phyloP scores from a whole-genome alignment of 1,140 invertebrate species.

The Dendroctonus valens region DNA sequence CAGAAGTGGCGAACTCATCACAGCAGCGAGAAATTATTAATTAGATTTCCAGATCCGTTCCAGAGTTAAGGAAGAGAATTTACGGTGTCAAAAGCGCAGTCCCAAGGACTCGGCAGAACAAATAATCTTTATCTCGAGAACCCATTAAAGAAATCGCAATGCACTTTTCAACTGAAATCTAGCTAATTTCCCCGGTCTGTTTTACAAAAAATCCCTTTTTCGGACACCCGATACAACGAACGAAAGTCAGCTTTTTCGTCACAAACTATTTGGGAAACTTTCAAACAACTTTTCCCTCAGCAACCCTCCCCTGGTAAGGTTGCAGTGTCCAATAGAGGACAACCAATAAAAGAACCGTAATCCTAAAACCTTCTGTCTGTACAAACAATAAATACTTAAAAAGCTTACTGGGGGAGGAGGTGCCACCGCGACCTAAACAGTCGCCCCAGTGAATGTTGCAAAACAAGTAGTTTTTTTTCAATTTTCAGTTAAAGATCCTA shows the following conservation, averaged over 20 bases:
- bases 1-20: not conserved
- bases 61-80: too few species aligned
- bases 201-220: too few species aligned
- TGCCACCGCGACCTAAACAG: not conserved
- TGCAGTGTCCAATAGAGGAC: not conserved
- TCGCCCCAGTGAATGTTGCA: not conserved
- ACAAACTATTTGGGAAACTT: too few species aligned
- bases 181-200: too few species aligned
- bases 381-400: not conserved
- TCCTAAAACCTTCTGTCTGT: not conserved
- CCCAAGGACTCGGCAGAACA: too few species aligned
- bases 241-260: too few species aligned
- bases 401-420: not conserved
- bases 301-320: not conserved
- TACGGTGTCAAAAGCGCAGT: too few species aligned
- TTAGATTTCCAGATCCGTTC: not conserved
- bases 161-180: too few species aligned
- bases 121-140: too few species aligned
- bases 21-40: not conserved
- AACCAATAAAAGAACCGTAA: not conserved
- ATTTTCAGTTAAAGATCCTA: slow-evolving; percentile 16
- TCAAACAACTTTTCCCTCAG: not conserved
- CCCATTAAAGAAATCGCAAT: too few species aligned
- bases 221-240: too few species aligned
- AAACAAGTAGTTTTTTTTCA: slow-evolving; percentile 20